Percentiles rank a stretch among this genome's conserved stretches.
phyloP scores from a whole-genome alignment of 2,113 vertebrate genomes.

The Ardeotis arabs region DNA sequence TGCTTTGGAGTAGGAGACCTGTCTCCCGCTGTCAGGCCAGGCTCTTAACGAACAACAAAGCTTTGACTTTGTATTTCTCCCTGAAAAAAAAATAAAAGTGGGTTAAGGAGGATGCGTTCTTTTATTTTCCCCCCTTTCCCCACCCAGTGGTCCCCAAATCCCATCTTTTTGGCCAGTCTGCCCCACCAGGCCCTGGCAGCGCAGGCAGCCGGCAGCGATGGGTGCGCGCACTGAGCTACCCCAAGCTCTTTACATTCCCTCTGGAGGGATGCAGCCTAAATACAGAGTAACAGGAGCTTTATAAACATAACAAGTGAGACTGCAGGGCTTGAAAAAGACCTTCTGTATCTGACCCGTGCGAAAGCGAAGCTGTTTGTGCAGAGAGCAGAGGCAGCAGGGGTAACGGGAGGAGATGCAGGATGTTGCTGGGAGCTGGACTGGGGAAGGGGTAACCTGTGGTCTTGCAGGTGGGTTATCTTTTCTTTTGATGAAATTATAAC shows the following conservation, averaged over 20 bases:
- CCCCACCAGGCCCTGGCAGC: background rate
- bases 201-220: background rate
- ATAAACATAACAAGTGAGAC: background rate
- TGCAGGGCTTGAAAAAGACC: background rate
- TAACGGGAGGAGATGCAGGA: background rate
- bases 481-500: background rate
- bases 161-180: background rate
- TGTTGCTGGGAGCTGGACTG: background rate
- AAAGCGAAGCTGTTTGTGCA: background rate
- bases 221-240: background rate
- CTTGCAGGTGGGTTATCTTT: background rate
- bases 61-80: background rate
- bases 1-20: background rate
- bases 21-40: background rate
- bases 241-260: background rate
- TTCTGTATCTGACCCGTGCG: rapidly evolving
- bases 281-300: background rate
- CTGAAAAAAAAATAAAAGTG: background rate
- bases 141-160: too few relatives aligned
- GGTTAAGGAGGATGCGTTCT: background rate
- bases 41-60: background rate
- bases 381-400: background rate
- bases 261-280: background rate
- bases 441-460: background rate
- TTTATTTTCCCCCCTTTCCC: background rate